A percentile compares a stretch with the other conserved stretches of the same genome.
Evolutionary conservation across 1,140 invertebrate genomes (phyloP).

Genomic region (Paramacrobiotus metropolitanus): DNA sequence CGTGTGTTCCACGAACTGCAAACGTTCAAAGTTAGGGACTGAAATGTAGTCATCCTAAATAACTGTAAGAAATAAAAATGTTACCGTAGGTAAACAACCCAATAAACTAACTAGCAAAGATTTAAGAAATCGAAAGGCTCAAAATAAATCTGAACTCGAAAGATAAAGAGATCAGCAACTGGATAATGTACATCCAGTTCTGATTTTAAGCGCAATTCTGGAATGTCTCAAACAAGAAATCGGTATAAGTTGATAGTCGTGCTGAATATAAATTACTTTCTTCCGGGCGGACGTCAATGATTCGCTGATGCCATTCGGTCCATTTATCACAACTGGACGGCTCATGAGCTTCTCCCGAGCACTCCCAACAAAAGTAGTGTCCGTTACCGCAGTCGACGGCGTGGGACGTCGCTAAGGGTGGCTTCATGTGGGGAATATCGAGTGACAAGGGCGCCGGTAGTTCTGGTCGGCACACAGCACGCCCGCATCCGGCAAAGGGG

Average conservation of each 20-base stretch:
- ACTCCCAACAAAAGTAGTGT: slow-evolving; percentile 48
- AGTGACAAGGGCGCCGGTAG: slow-evolving; percentile 7
- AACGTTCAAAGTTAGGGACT: no score
- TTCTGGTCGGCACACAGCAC: slow-evolving; percentile 39
- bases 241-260: no score
- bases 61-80: no score
- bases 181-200: no score
- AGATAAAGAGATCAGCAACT: slow-evolving; percentile 3
- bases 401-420: slow-evolving; percentile 28
- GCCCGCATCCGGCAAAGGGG: slow-evolving; percentile 37
- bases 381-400: slow-evolving; percentile 47
- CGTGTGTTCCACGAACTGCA: neutral
- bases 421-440: slow-evolving; percentile 10
- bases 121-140: no score
- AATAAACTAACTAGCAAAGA: no score
- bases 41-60: no score
- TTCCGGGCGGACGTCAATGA: slow-evolving; percentile 38
- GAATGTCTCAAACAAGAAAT: no score
- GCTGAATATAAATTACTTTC: slow-evolving; percentile 24
- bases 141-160: neutral
- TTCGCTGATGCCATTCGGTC: slow-evolving; percentile 37
- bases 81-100: no score
- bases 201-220: no score
- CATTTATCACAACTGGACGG: slow-evolving; percentile 40
- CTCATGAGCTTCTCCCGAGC: slow-evolving; percentile 40